Evolutionary conservation across 2,888 invertebrate genomes (phyloP).

Genomic region (Caenorhabditis macrosperma): DNA sequence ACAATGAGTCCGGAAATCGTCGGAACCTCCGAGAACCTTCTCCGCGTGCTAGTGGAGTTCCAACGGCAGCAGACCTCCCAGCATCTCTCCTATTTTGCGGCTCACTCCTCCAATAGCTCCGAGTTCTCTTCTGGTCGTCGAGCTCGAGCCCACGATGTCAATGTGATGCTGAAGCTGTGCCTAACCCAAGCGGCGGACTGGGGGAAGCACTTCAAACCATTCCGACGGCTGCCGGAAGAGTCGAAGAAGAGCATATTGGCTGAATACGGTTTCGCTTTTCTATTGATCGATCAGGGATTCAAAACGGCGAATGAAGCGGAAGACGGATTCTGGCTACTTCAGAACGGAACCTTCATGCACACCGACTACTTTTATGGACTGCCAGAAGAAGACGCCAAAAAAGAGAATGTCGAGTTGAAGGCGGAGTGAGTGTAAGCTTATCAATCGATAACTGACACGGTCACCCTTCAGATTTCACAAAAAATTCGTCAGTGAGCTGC

Average conservation of each 20-base stretch:
- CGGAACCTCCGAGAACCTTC: too few species aligned
- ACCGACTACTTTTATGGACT: conserved; percentile 60
- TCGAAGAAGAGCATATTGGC: conserved; percentile 58
- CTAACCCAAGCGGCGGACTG: conserved; percentile 62
- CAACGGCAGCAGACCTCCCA: background rate
- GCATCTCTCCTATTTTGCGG: background rate
- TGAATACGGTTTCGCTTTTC: conserved; percentile 64
- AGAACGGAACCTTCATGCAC: conserved; percentile 62
- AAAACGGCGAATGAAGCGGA: conserved; percentile 52
- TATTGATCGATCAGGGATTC: conserved; percentile 65
- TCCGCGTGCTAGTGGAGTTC: background rate
- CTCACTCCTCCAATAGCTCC: too few species aligned
- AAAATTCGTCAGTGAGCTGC: conserved; percentile 48
- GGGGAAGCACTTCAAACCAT: conserved; percentile 63
- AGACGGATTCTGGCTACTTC: conserved; percentile 59
- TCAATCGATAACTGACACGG: background rate
- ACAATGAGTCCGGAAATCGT: too few species aligned
- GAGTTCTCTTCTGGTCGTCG: conserved; percentile 28
- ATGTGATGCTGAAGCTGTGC: conserved; percentile 63
- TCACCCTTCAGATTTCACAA: conserved; percentile 61
- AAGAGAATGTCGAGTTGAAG: conserved; percentile 33
- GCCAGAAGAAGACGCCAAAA: conserved; percentile 13
- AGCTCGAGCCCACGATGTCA: conserved; percentile 62
- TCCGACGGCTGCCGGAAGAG: conserved; percentile 23
- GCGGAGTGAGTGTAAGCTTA: conserved; percentile 43